Base-by-base conservation (phyloP, 2,797 vertebrate species). In the Emydoidea blandingii region DNA sequence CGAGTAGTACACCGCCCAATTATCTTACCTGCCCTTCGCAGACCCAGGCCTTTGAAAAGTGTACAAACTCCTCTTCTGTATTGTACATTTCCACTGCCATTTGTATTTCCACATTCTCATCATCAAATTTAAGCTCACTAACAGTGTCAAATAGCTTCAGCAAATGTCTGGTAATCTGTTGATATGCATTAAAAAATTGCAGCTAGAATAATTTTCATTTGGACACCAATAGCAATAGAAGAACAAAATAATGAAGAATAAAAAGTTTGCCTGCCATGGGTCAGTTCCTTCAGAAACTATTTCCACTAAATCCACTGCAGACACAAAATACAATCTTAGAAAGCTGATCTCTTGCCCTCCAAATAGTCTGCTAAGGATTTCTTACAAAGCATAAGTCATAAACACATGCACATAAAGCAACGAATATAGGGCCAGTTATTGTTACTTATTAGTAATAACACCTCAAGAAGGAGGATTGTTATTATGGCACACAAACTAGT, bases 91-190 rank as follows among this genome's bases (percentile, higher is more conserved):
- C 98, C 76, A 98, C 87, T 23, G 97, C 97, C 90, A 97, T 92
- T n/a, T 89, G 88, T 18, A 96, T 89, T 87, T 96, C 90, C 91
- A 89, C 96, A 72, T 82, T 52, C 86, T 97, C 97, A 96, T 97
- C 96, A 96, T 97, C 96, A 96, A 98, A 99, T 97, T 97, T 97
- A 94, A 99, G 96, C 94, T 99, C 98, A 94, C 98, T 98, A 97
- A 98, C 94, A 91, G 98, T 98, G 96, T 98, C 98, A 97, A 98
- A 98, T 59, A 99, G 98, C 96, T 99, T 99, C 83, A 99, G 84
- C 85, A 99, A 97, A 91, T 99, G 98, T 57, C 98, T 98, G 59
- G 98, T 98, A 88, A 98, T 98, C 98, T 99, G 80, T 97, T 91
- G 80, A 15, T 7, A 82, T 41, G 85, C 50, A 53, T 3, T 52